A percentile compares a stretch with the other conserved stretches of the same genome.
These are phyloP conservation scores for Campoplex nolae DNA, from an alignment of 2,888 invertebrate species.

Conservation along the genomic window DNA sequence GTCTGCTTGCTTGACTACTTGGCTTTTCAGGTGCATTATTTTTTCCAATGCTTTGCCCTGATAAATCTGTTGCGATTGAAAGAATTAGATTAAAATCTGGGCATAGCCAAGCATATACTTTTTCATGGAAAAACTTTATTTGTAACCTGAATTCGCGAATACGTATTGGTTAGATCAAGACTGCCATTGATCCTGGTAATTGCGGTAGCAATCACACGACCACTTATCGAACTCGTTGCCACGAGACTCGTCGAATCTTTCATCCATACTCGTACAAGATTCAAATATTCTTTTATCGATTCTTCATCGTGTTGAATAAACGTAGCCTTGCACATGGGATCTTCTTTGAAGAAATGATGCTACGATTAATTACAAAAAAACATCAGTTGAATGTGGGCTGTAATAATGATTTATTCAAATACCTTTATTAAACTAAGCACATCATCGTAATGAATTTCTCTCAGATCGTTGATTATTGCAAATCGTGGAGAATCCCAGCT, in stretches of 20 bases:
- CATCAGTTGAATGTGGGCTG: conserved; percentile 14
- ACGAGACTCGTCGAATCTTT: conserved; percentile 79
- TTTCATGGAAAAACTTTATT: background rate
- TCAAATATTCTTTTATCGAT: conserved; percentile 75
- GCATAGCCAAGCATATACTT: no score
- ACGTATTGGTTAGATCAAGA: conserved; percentile 75
- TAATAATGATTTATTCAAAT: background rate
- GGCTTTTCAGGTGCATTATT: conserved; percentile 74
- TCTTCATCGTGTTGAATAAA: conserved; percentile 71
- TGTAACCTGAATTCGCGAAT: conserved; percentile 76
- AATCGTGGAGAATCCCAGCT: conserved; percentile 73
- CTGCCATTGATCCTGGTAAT: conserved; percentile 74
- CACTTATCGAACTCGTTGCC: conserved; percentile 75
- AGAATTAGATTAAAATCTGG: no score
- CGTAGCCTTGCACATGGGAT: conserved; percentile 77
- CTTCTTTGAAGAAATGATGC: conserved; percentile 78
- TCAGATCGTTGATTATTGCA: conserved; percentile 77
- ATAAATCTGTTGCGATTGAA: conserved; percentile 69
- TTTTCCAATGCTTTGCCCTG: conserved; percentile 73
- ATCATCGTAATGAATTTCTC: conserved; percentile 76
- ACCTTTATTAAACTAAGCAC: conserved; percentile 78
- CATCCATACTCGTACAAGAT: conserved; percentile 76
- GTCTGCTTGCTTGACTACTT: conserved; percentile 73
- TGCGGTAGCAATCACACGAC: conserved; percentile 77
- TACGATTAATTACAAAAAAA: conserved; percentile 50